phyloP scores from a whole-genome alignment of 2,888 invertebrate species.

The Tipula vernalis region DNA sequence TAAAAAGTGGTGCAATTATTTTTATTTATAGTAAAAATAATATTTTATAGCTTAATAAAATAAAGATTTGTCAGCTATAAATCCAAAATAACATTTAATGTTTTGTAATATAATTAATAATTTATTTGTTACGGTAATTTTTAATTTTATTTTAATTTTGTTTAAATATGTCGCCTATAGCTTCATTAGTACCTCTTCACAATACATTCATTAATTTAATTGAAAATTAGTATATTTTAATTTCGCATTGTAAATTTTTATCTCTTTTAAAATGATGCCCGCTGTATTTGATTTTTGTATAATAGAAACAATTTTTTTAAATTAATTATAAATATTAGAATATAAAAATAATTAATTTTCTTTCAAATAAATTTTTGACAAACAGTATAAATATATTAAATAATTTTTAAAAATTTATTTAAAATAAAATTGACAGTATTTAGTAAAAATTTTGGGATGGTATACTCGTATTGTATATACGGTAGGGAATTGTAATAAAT shows the following conservation, averaged over 20 bases:
- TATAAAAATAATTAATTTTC: background rate
- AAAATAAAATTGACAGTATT: background rate
- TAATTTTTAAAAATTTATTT: background rate
- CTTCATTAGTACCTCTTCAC: constrained; percentile 13
- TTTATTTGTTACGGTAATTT: background rate
- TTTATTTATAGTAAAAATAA: background rate
- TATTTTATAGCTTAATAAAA: constrained; percentile 9
- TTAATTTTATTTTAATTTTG: background rate
- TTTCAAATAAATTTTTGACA: background rate
- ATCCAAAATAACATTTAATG: constrained; percentile 10
- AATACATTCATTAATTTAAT: background rate
- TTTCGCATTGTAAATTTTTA: background rate
- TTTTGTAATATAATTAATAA: background rate
- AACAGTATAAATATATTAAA: background rate
- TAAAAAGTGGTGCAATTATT: background rate
- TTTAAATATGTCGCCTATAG: constrained; percentile 11
- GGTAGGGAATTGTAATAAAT: background rate
- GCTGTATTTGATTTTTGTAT: background rate
- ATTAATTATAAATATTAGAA: background rate
- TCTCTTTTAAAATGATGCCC: background rate
- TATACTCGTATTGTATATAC: background rate
- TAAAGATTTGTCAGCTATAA: constrained; percentile 12
- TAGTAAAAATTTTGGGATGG: background rate
- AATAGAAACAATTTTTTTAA: background rate
- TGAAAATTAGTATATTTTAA: background rate